Evolutionary conservation across 2,797 vertebrate species (phyloP).

Genomic region (Megalops cyprinoides): DNA sequence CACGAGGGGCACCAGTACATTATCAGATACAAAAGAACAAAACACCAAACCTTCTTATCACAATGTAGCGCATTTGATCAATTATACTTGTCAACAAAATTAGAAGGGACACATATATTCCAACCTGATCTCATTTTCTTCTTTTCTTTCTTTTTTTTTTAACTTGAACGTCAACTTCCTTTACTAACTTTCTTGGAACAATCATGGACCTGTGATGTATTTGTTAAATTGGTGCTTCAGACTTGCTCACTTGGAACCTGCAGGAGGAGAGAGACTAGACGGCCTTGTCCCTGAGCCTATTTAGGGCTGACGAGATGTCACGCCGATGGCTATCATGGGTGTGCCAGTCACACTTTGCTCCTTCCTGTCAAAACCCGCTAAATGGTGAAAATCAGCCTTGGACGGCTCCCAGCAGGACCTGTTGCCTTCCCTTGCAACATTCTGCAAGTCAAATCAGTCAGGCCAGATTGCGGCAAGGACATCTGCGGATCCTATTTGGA

Average conservation of each 20-base stretch:
- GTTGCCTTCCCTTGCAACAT: background rate
- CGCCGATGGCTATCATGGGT: background rate
- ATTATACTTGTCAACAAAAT: background rate
- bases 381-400: background rate
- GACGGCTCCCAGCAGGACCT: background rate
- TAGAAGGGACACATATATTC: background rate
- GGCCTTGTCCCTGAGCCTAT: background rate
- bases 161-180: no score
- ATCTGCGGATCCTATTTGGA: background rate
- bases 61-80: background rate
- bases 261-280: constrained; percentile 28
- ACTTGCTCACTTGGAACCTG: constrained; percentile 22
- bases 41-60: background rate
- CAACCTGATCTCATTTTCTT: no score
- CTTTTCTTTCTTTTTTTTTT: constrained; percentile 36
- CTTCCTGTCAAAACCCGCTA: background rate
- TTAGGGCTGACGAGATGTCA: background rate
- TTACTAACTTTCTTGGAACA: no score
- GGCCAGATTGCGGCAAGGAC: background rate
- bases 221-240: background rate
- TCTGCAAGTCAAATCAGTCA: background rate
- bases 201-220: constrained; percentile 16
- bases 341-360: constrained; percentile 4
- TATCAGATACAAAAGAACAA: background rate
- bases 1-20: background rate